These are phyloP conservation scores for Serripes groenlandicus DNA, from an alignment of 2,888 invertebrate genomes.

Conservation along the genomic window DNA sequence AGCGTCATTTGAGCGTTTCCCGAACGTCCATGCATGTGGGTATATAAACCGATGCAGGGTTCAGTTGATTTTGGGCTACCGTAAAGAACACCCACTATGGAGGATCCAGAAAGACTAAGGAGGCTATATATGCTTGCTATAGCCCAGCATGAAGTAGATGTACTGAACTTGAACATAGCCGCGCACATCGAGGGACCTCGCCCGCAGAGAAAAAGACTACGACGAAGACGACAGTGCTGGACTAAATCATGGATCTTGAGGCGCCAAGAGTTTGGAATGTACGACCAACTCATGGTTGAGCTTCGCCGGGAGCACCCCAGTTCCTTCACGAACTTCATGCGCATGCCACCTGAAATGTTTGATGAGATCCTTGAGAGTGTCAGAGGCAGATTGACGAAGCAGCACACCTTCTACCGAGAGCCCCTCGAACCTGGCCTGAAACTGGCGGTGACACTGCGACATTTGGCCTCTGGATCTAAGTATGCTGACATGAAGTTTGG, in stretches of 20 bases:
- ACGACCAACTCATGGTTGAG: constrained; percentile 33
- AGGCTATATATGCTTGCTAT: constrained; percentile 44
- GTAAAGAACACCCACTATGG: constrained; percentile 31
- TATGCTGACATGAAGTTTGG: constrained; percentile 44
- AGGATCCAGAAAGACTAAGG: constrained; percentile 41
- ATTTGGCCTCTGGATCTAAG: constrained; percentile 40
- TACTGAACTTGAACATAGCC: constrained; percentile 42
- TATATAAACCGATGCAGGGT: constrained; percentile 38
- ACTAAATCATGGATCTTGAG: constrained; percentile 40
- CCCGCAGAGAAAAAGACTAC: constrained; percentile 32
- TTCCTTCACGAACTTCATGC: constrained; percentile 32
- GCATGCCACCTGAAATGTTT: constrained; percentile 26
- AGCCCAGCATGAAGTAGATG: constrained; percentile 41
- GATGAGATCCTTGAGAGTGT: constrained; percentile 35
- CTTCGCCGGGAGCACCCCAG: constrained; percentile 3
- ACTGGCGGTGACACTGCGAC: constrained; percentile 44
- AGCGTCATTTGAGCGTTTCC: constrained; percentile 29
- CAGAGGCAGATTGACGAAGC: constrained; percentile 56
- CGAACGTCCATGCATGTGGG: constrained; percentile 36
- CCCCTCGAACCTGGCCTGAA: constrained; percentile 32
- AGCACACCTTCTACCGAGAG: constrained; percentile 45
- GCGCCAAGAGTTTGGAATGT: constrained; percentile 48
- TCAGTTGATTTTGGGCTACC: constrained; percentile 32
- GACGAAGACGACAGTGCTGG: constrained; percentile 40
- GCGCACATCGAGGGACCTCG: constrained; percentile 38